Conservation (phyloP, 2,113 vertebrate species). For the Syngnathus floridae region DNA sequence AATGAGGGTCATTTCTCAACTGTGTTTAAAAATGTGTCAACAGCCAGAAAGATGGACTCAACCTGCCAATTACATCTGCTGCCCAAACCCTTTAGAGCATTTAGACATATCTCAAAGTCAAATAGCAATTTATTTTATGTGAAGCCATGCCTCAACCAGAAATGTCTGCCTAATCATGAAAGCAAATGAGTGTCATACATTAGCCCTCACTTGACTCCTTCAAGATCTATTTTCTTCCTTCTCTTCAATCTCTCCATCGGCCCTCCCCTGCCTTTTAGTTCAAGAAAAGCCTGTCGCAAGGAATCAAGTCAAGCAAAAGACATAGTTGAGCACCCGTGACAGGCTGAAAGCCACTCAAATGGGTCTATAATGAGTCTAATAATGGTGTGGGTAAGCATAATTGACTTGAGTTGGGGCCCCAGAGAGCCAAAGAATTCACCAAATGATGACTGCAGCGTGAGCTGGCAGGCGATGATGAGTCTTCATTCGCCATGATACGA, state of each 20-base stretch:
- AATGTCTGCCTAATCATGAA: slow-evolving; percentile 54
- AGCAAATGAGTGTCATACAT: slow-evolving; percentile 61
- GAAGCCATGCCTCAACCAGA: slow-evolving; percentile 42
- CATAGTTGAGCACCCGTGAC: slow-evolving; percentile 65
- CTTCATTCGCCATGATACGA: slow-evolving; percentile 56
- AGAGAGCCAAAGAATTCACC: slow-evolving; percentile 26
- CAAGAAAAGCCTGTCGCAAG: slow-evolving; percentile 68
- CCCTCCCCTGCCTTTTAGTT: slow-evolving; percentile 56
- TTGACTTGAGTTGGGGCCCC: slow-evolving; percentile 54
- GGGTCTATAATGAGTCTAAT: slow-evolving; percentile 69
- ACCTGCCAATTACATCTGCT: slow-evolving; percentile 44
- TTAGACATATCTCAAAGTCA: slow-evolving; percentile 23
- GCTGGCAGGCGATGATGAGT: slow-evolving; percentile 55
- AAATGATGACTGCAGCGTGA: slow-evolving; percentile 48
- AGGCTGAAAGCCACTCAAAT: slow-evolving; percentile 69
- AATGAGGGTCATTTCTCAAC: slow-evolving; percentile 70
- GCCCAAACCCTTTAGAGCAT: slow-evolving; percentile 32
- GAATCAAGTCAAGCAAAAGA: slow-evolving; percentile 67
- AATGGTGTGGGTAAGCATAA: slow-evolving; percentile 69
- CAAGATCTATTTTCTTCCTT: slow-evolving; percentile 47
- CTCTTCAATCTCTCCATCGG: slow-evolving; percentile 27
- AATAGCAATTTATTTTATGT: slow-evolving; percentile 32
- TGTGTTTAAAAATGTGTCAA: slow-evolving; percentile 68
- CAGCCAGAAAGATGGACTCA: slow-evolving; percentile 48
- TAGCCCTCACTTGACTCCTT: slow-evolving; percentile 37